A percentile compares a stretch with the other conserved stretches of the same genome.
These are phyloP conservation scores for Dicaeum eximium DNA, from an alignment of 2,113 vertebrate genomes.

Conservation along the genomic window DNA sequence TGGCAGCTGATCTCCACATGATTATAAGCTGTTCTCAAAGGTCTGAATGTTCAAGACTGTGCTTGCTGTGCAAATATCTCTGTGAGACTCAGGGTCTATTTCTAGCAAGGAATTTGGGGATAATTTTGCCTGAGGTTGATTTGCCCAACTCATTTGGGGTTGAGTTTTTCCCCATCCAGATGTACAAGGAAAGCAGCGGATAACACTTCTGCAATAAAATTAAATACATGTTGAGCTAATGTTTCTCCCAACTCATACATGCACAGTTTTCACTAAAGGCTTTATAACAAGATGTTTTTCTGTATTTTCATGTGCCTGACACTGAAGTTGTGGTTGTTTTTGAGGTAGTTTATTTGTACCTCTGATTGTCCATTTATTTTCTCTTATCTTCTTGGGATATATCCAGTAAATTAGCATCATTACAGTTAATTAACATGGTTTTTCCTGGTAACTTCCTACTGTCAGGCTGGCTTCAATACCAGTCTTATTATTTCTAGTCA, in stretches of 20 bases:
- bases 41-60: background rate
- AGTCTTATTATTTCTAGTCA: background rate
- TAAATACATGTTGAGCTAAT: background rate
- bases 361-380: background rate
- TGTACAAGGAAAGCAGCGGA: background rate
- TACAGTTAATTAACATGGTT: background rate
- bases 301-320: background rate
- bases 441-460: background rate
- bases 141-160: background rate
- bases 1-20: slow-evolving; percentile 18
- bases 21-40: background rate
- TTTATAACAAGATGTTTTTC: background rate
- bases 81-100: background rate
- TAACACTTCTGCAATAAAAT: background rate
- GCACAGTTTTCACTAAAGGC: background rate
- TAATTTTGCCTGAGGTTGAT: background rate
- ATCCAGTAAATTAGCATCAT: background rate
- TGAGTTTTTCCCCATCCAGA: background rate
- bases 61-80: background rate
- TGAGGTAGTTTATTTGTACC: background rate
- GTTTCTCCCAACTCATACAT: background rate
- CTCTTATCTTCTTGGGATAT: background rate
- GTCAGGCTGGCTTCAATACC: background rate
- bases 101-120: background rate
- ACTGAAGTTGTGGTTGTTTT: background rate